Evolutionary conservation across 2,797 vertebrate species (phyloP), one percentile per base, ranked within the genome.

Genomic region (Hoplostethus mediterraneus): DNA sequence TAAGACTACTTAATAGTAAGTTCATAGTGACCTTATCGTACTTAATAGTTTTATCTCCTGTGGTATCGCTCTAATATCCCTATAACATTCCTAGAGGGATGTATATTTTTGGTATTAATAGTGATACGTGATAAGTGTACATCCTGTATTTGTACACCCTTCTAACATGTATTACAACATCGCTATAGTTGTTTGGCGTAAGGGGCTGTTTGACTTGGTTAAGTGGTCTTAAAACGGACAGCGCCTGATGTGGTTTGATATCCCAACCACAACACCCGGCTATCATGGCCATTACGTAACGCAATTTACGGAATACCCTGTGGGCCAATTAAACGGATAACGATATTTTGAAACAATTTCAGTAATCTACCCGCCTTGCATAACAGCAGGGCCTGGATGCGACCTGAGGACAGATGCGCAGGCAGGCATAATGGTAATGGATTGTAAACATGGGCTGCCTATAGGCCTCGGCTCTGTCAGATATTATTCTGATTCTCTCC

Each of bases 401-500:
- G 74, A 61, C 38, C 80, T 31, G 47, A 17, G 75, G 79, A 73
- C 72, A 82, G 85, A 85, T 80, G 87, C 83, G 86, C 90, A 88
- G 77, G 67, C 87, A 84, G 82, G 67, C 71, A 57, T 68, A 51
- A 57, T 45, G 79, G 80, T 60, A 53, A 73, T 67, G 76, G 86
- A 77, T 65, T 83, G 89, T 89, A 90, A 90, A 91, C 87, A 86
- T 61, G 68, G 75, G 65, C 78, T 75, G 84, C 81, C 74, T 81
- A 68, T 67, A 88, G 91, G 90, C 90, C 92, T 90, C 91, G 25
- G 62, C 79, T 76, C 80, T 80, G 73, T 89, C 82, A 57, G 16
- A 85, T 76, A 68, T 82, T 76, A 86, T 80, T 80, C 73, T 85
- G 89, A 85, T 90, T 90, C 94, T 93, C 84, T 85, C 83, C 71